Evolutionary conservation across 1,140 invertebrate species (phyloP).

Genomic region (Meloidogyne chitwoodi): DNA sequence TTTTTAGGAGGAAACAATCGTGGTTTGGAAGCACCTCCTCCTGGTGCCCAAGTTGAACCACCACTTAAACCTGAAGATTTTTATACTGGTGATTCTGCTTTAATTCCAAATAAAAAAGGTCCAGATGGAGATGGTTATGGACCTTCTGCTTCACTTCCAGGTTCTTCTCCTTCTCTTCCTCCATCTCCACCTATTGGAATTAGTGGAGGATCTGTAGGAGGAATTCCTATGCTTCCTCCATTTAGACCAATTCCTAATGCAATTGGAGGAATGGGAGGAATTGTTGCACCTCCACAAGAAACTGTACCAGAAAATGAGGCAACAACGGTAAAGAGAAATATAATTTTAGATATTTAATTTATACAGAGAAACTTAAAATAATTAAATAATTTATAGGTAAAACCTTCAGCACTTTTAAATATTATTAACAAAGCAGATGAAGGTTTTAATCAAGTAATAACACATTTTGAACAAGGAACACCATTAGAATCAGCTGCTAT

Average conservation of each 20-base stretch:
- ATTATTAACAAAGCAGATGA: constrained; percentile 55
- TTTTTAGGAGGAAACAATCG: constrained; percentile 16
- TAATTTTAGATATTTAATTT: too few species aligned
- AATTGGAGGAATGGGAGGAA: constrained; percentile 2
- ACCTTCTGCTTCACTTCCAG: constrained; percentile 46
- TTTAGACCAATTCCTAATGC: constrained; percentile 19
- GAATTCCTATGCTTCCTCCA: constrained; percentile 6
- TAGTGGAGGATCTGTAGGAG: neutral
- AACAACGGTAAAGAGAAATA: constrained; percentile 1
- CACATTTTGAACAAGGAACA: constrained; percentile 56
- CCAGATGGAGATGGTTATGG: constrained; percentile 60
- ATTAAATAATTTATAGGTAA: constrained; percentile 32
- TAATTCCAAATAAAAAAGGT: constrained; percentile 48
- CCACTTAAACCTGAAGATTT: constrained; percentile 44
- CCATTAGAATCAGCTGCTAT: constrained; percentile 54
- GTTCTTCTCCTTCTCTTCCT: constrained; percentile 29
- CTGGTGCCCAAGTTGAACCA: constrained; percentile 18
- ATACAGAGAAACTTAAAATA: too few species aligned
- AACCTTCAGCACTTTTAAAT: constrained; percentile 54
- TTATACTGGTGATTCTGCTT: constrained; percentile 57
- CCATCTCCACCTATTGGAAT: neutral
- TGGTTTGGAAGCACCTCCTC: constrained; percentile 27
- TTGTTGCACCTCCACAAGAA: constrained; percentile 6
- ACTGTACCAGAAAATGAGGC: constrained; percentile 6
- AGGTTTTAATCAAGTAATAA: constrained; percentile 59